Base-by-base conservation (phyloP, 2,113 vertebrate genomes). In the Ptychochromis oligacanthus region DNA sequence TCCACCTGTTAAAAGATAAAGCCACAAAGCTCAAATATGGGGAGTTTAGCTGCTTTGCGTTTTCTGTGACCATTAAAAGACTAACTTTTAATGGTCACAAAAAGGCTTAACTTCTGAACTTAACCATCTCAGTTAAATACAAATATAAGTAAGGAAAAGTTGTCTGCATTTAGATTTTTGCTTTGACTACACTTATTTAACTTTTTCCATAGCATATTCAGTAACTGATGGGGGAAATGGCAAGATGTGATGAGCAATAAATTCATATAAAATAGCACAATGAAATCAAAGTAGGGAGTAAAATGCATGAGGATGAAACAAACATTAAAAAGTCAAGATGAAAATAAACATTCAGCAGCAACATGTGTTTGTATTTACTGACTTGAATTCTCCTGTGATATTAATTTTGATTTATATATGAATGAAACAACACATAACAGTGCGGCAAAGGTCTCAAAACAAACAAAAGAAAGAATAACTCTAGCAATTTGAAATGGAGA, bases 1-100 rank as follows among this genome's bases (percentile, higher is more conserved):
- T 96, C 95, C 54, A 99, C 95, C 98, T 99, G 92, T 57, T 86
- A 65, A 54, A n/a, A 78, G n/a, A 91, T 58, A 84, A 82, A 80
- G 26, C 49, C 18, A 80, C 12, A 52, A 14, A 74, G 57, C 55
- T 84, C 13, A 49, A 38, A 81, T 62, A 58, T 26, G 36, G 9
- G 5, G 18, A 81, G 24, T 38, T 34, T 75, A 59, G 43, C 7
- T 18, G 11, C 43, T 82, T 70, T 72, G 20, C 7, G 60, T 72
- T 52, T 26, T 28, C n/a, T 82, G 26, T 62, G 28, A 31, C 31
- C 24, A 9, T 81, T 22, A 40, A 31, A 31, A 31, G 17, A 80
- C 75, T 24, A 10, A 40, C 58, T 67, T 77, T 52, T 46, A 60
- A 38, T 34, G 22, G 17, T 79, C 52, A 59, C 72, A 82, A 58